Percentiles rank a stretch among this genome's conserved stretches.
These are phyloP conservation scores for Bombus confusus DNA, from an alignment of 1,140 invertebrate genomes.

Conservation along the genomic window DNA sequence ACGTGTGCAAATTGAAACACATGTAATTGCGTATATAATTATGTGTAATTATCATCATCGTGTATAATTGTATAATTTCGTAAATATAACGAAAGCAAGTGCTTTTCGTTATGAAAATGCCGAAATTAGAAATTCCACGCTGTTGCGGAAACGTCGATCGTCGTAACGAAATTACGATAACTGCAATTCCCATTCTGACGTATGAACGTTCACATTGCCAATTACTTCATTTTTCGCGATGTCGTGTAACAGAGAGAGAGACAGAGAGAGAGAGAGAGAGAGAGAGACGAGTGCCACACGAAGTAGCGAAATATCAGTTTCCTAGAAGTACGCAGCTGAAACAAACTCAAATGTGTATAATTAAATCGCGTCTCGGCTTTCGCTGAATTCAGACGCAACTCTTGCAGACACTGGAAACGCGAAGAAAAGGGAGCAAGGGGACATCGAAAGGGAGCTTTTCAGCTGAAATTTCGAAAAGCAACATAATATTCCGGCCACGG, in stretches of 20 bases:
- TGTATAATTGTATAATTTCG: too few species aligned
- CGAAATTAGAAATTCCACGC: too few species aligned
- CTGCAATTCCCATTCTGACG: too few species aligned
- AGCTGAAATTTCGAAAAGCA: constrained; percentile 48
- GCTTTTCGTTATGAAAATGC: too few species aligned
- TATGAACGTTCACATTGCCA: too few species aligned
- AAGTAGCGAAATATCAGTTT: background rate
- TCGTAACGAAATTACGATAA: too few species aligned
- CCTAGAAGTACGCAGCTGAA: background rate
- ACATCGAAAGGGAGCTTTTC: constrained; percentile 20
- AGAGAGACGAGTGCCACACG: background rate
- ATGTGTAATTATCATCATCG: too few species aligned
- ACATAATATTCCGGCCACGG: constrained; percentile 52
- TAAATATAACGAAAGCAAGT: rapidly evolving
- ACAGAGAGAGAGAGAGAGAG: too few species aligned
- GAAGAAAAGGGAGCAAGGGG: background rate
- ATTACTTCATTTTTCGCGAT: too few species aligned
- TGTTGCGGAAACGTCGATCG: rapidly evolving
- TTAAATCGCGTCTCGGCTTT: background rate
- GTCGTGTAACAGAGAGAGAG: background rate
- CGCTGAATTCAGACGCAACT: background rate
- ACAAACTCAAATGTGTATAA: background rate
- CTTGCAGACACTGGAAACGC: background rate
- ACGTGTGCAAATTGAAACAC: too few species aligned
- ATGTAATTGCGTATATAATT: too few species aligned